Evolutionary conservation across 2,797 vertebrate genomes (phyloP), one percentile per base, ranked within the genome.

Genomic region (Sitta carolinensis): DNA sequence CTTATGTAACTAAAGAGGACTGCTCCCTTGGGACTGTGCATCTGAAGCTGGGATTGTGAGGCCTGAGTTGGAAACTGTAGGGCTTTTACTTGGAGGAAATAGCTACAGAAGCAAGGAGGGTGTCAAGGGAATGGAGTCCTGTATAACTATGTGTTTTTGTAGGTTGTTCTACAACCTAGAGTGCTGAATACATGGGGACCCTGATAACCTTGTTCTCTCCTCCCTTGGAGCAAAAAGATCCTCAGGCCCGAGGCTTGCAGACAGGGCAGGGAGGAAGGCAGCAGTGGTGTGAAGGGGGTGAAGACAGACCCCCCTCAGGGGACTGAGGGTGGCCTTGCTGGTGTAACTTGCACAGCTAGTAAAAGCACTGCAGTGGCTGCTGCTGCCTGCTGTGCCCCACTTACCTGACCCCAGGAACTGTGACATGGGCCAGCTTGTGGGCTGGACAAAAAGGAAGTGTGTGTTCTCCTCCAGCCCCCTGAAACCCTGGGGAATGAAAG

Each of bases 141-240:
- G 74, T 87, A n/a, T 84, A 82, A 84, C 8, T 70, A 5, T 51
- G 42, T 42, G 4, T 67, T 89, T 92, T 91, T 89, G 50, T 91
- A 94, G 94, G 78, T 77, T 95, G 81, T 63, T 84, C 81, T 87
- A 34, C 81, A 89, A 43, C 77, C 52, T 57, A 32, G 59, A 95
- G 59, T 86, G 20, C 0, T 38, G 34, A 52, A 59, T 74, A n/a
- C 55, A 1, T 25, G 54, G 50, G 61, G 61, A 70, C 34, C 61
- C 40, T 42, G 64, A 38, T 87, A 84, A 94, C 86, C 72, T 87
- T 95, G 34, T 87, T 84, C 45, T 72, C 27, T 75, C 9, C 42
- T 91, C 55, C 74, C 72, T 36, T 63, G 50, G 25, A 42, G 72
- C 62, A 43, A 8, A 47, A 47, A 48, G 34, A 1, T 25, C 34